Evolutionary conservation across 2,113 vertebrate genomes (phyloP).

Genomic region (Alosa alosa): DNA sequence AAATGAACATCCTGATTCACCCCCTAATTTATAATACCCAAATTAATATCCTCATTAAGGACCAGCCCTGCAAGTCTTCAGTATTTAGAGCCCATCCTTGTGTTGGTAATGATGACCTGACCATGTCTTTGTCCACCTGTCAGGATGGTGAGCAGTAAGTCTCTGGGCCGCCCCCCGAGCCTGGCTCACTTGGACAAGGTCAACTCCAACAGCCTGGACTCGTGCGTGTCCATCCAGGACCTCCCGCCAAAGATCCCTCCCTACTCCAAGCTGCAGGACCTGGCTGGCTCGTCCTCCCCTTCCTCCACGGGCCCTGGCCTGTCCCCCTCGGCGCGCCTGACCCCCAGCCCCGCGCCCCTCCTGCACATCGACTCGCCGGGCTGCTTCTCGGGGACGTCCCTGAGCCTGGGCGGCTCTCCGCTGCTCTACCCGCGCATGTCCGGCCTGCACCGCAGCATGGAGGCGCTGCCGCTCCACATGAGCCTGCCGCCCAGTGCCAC

Average conservation of each 20-base stretch:
- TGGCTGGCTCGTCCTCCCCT: constrained; percentile 59
- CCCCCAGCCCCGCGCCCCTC: constrained; percentile 91
- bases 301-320: constrained; percentile 62
- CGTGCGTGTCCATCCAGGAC: constrained; percentile 79
- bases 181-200: constrained; percentile 91
- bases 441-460: constrained; percentile 91
- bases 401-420: constrained; percentile 81
- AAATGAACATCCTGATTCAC: neutral
- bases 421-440: constrained; percentile 91
- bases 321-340: constrained; percentile 86
- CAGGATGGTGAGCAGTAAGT: constrained; percentile 85
- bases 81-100: too few species aligned
- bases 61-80: too few species aligned
- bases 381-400: constrained; percentile 84
- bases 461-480: constrained; percentile 93
- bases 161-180: constrained; percentile 83
- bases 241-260: constrained; percentile 74
- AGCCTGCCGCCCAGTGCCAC: constrained; percentile 79
- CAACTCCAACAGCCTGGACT: constrained; percentile 94
- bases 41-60: neutral
- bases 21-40: neutral
- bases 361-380: constrained; percentile 92
- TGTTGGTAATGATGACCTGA: neutral
- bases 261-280: constrained; percentile 82
- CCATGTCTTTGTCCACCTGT: constrained; percentile 25